Conservation (phyloP, 2,113 vertebrate species). For the Ceyx cyanopectus region DNA sequence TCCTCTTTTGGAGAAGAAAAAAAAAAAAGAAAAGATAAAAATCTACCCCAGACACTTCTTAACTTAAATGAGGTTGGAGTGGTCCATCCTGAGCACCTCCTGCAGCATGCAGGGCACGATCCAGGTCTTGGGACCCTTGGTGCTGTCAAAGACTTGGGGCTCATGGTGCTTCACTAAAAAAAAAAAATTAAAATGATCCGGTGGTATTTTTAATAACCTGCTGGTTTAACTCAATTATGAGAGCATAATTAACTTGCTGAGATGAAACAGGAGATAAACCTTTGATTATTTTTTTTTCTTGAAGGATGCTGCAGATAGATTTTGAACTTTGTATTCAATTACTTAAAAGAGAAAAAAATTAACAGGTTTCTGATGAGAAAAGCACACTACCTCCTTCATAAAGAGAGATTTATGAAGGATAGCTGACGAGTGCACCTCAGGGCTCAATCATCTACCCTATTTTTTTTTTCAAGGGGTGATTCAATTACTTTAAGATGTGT, state of each 20-base stretch:
- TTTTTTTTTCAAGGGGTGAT: slow-evolving; percentile 59
- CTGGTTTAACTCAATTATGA: slow-evolving; percentile 55
- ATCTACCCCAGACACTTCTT: neutral
- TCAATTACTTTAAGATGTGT: slow-evolving; percentile 70
- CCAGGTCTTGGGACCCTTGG: neutral
- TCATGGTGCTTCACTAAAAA: rapidly evolving
- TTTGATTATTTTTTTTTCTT: slow-evolving; percentile 21
- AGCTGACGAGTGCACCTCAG: slow-evolving; percentile 17
- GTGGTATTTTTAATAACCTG: slow-evolving; percentile 56
- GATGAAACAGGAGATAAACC: slow-evolving; percentile 62
- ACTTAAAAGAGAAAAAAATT: slow-evolving; percentile 58
- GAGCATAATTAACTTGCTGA: slow-evolving; percentile 59
- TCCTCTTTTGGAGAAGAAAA: neutral
- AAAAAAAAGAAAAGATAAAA: neutral
- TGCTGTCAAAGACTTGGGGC: neutral
- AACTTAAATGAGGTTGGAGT: too few relatives aligned
- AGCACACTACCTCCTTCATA: slow-evolving; percentile 54
- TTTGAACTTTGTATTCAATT: slow-evolving; percentile 63
- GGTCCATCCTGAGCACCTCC: neutral
- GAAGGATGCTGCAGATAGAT: slow-evolving; percentile 43
- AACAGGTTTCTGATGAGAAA: slow-evolving; percentile 65
- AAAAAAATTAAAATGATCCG: neutral
- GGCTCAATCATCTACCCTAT: slow-evolving; percentile 62
- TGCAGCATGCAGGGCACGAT: rapidly evolving
- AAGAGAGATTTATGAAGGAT: slow-evolving; percentile 65